Percentiles rank a stretch among this genome's conserved stretches.
phyloP scores from a whole-genome alignment of 2,797 vertebrate species.

The Phataginus tetradactyla region DNA sequence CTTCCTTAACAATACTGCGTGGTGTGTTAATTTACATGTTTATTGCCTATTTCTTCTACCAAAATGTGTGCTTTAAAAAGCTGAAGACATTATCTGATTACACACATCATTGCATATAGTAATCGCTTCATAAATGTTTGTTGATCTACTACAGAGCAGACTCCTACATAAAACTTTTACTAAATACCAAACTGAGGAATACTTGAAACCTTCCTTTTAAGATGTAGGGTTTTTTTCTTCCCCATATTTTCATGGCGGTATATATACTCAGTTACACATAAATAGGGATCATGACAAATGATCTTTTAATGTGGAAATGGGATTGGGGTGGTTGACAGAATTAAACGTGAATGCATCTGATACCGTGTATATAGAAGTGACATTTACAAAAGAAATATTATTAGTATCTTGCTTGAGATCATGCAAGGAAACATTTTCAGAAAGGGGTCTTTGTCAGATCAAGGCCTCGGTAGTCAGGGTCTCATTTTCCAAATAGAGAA shows the following conservation, averaged over 20 bases:
- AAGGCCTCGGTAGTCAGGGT: not conserved
- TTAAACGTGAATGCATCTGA: not conserved
- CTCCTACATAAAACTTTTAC: not conserved
- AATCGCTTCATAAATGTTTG: slow-evolving; percentile 35
- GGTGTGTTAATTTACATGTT: not conserved
- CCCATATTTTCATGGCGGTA: not conserved
- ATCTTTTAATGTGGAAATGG: slow-evolving; percentile 21
- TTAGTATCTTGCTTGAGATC: not conserved
- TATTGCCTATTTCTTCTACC: slow-evolving; percentile 3
- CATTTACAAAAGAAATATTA: slow-evolving; percentile 12
- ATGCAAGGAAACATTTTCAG: slow-evolving; percentile 16
- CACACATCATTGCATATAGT: not conserved
- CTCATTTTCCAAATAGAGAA: slow-evolving; percentile 36
- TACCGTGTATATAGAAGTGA: not conserved
- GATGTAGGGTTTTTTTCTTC: not conserved
- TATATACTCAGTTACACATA: not conserved
- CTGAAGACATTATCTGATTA: not conserved
- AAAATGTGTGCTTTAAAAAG: not conserved
- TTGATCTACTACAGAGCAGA: not conserved
- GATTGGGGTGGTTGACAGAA: not conserved
- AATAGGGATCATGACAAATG: not conserved
- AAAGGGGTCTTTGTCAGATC: not conserved
- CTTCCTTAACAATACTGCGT: not conserved
- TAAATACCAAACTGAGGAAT: not conserved
- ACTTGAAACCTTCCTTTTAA: not conserved